These are phyloP conservation scores for Aeoliscus strigatus DNA, from an alignment of 2,797 vertebrate species.

Conservation along the genomic window DNA sequence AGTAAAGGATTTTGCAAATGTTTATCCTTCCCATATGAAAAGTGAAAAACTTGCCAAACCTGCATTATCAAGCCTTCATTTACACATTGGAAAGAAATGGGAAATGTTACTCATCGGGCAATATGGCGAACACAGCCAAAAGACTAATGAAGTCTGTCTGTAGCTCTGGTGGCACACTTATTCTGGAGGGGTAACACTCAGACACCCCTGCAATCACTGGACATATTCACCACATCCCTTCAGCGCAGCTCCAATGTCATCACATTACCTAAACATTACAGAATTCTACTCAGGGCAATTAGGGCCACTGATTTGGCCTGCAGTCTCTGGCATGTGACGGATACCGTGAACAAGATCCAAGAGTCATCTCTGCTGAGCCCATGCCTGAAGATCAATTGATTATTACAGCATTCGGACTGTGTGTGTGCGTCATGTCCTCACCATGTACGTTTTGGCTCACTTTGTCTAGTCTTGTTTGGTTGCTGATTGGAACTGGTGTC, in stretches of 20 bases:
- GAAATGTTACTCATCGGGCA: constrained; percentile 41
- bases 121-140: constrained; percentile 51
- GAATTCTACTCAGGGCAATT: constrained; percentile 33
- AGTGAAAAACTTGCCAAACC: constrained; percentile 10
- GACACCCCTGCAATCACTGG: constrained; percentile 63
- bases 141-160: constrained; percentile 60
- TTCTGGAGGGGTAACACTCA: constrained; percentile 41
- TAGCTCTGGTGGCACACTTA: constrained; percentile 56
- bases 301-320: constrained; percentile 42
- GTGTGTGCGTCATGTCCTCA: constrained; percentile 32
- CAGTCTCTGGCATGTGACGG: constrained; percentile 41
- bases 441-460: constrained; percentile 18
- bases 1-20: constrained; percentile 10
- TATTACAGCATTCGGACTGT: constrained; percentile 19
- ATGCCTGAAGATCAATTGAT: constrained; percentile 16
- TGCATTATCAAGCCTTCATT: constrained; percentile 36
- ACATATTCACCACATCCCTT: constrained; percentile 57
- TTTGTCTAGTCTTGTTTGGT: constrained; percentile 49
- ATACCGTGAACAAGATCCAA: constrained; percentile 24
- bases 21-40: background rate
- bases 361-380: constrained; percentile 28
- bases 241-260: constrained; percentile 53
- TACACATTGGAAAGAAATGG: constrained; percentile 45
- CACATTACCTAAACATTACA: constrained; percentile 58
- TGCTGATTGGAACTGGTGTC: constrained; percentile 50